These are phyloP conservation scores for Pemphigus obesinymphae DNA, from an alignment of 1,140 invertebrate species.

Conservation along the genomic window DNA sequence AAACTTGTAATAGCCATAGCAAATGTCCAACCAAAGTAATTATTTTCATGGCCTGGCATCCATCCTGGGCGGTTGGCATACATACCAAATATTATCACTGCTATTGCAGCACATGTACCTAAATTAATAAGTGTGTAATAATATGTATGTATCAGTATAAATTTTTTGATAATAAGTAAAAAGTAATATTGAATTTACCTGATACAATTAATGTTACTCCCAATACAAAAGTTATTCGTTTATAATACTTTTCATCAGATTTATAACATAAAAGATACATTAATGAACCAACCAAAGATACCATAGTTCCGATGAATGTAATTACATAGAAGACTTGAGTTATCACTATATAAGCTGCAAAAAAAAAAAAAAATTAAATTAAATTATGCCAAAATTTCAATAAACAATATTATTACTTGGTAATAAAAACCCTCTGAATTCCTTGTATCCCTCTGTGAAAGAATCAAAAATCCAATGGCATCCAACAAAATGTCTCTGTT, in stretches of 20 bases:
- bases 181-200: slow-evolving; percentile 54
- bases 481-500: slow-evolving; percentile 72
- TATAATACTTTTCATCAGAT: slow-evolving; percentile 70
- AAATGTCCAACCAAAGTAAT: slow-evolving; percentile 92
- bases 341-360: slow-evolving; percentile 86
- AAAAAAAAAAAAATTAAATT: slow-evolving; percentile 47
- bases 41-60: slow-evolving; percentile 92
- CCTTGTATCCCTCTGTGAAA: slow-evolving; percentile 81
- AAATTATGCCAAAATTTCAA: slow-evolving; percentile 23
- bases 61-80: slow-evolving; percentile 80
- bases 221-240: slow-evolving; percentile 63
- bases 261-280: slow-evolving; percentile 77
- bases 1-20: slow-evolving; percentile 76
- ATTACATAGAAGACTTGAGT: slow-evolving; percentile 92
- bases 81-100: slow-evolving; percentile 84
- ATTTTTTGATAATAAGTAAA: background rate
- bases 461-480: slow-evolving; percentile 88
- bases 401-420: slow-evolving; percentile 57
- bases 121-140: slow-evolving; percentile 46
- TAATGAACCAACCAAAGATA: slow-evolving; percentile 65
- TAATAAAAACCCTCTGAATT: slow-evolving; percentile 72
- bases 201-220: slow-evolving; percentile 62
- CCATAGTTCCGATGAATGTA: slow-evolving; percentile 60
- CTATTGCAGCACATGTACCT: slow-evolving; percentile 73
- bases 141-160: background rate